Evolutionary conservation across 2,888 invertebrate genomes (phyloP), one percentile per base, ranked within the genome.

Genomic region (Aphodius sticticus): DNA sequence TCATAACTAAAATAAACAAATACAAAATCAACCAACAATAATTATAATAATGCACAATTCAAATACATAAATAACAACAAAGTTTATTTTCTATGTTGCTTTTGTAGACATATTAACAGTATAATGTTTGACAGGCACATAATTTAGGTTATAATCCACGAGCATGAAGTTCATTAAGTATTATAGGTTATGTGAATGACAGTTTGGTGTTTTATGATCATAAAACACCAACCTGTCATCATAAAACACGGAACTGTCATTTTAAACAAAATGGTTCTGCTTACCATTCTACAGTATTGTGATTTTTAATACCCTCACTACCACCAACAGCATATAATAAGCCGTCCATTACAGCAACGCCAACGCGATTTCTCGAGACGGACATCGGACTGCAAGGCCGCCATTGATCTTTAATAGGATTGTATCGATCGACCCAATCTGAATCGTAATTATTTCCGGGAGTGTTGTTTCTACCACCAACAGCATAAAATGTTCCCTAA

Each of bases 261-360:
- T 3, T 2, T 26, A 26, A 26, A 26, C 3, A 26, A 26, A 26
- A 26, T 26, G 4, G 12, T 53, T 53, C 3, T 53, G 76, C 92
- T 90, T 87, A 96, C 96, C 94, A 96, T 92, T 98, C 98, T 2
- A 97, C 97, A 80, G 95, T 94, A 87, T 93, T 95, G 86, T 97
- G 97, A 88, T 96, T 96, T 85, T 94, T 95, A 5, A 94, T 92
- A 16, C 96, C 96, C 6, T 96, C 95, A 3, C 97, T 96, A 0
- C 98, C 98, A 0, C 98, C 98, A 0, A 97, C 96, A 4, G 97
- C 97, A 87, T 98, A 98, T 79, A 98, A 90, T 82, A 96, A 90
- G 35, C 96, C 96, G 86, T 98, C 97, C 94, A 98, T 96, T 9
- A 97, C 97, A n/a, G 96, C 97, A 5, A 97, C 97, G 6, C 97